phyloP scores from a whole-genome alignment of 2,797 vertebrate genomes.

The Dryobates pubescens region DNA sequence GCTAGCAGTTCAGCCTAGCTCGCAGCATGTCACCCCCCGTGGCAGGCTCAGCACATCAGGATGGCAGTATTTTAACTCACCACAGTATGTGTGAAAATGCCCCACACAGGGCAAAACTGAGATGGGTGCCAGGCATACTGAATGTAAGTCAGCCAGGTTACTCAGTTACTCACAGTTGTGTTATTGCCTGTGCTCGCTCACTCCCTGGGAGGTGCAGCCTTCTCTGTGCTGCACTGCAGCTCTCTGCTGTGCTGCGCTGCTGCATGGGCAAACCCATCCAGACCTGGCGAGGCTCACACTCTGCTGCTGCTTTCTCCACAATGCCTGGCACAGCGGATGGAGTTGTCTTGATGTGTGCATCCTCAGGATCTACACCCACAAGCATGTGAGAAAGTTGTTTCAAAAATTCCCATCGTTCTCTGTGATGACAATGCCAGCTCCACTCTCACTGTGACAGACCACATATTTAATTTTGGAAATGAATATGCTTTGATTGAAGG shows the following conservation, averaged over 20 bases:
- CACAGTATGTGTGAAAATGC: neutral
- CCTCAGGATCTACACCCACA: neutral
- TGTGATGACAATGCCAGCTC: accelerated
- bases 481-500: neutral
- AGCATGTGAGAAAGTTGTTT: neutral
- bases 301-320: neutral
- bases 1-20: neutral
- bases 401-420: neutral
- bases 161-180: accelerated
- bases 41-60: neutral
- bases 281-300: neutral
- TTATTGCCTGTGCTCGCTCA: neutral
- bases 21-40: neutral
- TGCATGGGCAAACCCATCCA: neutral
- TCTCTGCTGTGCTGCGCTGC: neutral
- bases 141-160: neutral
- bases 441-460: neutral
- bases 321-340: accelerated
- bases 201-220: neutral
- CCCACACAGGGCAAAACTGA: neutral
- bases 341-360: neutral
- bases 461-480: neutral
- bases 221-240: neutral
- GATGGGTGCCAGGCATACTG: neutral
- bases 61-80: neutral